phyloP scores from a whole-genome alignment of 2,888 invertebrate species.

The Drosophila kuntzei region DNA sequence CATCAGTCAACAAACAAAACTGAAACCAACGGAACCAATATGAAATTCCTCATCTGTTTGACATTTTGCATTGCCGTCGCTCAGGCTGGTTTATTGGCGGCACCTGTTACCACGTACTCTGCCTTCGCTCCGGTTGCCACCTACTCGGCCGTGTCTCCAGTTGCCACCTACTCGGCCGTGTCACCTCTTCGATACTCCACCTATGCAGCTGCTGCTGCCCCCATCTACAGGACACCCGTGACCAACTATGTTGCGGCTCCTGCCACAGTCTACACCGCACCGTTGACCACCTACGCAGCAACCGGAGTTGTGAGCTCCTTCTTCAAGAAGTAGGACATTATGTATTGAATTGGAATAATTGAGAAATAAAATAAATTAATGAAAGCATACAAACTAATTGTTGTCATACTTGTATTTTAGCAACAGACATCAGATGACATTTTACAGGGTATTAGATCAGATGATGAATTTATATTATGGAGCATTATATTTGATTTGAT shows the following conservation, averaged over 20 bases:
- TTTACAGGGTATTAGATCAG: neutral
- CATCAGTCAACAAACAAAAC: conserved; percentile 33
- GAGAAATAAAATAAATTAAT: conserved; percentile 26
- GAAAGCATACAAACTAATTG: neutral
- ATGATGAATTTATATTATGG: no score
- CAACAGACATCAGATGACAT: neutral
- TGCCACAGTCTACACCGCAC: conserved; percentile 30
- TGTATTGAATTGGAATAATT: conserved; percentile 7
- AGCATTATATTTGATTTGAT: no score
- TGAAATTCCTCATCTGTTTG: conserved; percentile 51
- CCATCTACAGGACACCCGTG: conserved; percentile 40
- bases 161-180: conserved; percentile 42
- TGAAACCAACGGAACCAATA: conserved; percentile 33
- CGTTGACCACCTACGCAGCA: conserved; percentile 24
- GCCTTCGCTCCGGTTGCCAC: conserved; percentile 33
- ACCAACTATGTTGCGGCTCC: conserved; percentile 33
- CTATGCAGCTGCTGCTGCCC: conserved; percentile 19
- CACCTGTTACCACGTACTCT: conserved; percentile 46
- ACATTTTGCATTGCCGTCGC: conserved; percentile 36
- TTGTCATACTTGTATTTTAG: neutral
- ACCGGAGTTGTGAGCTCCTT: conserved; percentile 26
- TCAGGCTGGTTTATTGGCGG: conserved; percentile 44
- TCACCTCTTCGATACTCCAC: conserved; percentile 20
- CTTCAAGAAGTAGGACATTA: conserved; percentile 26
- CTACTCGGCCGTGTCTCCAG: conserved; percentile 30